These are phyloP conservation scores for Rhopalosiphum nymphaeae DNA, from an alignment of 2,888 invertebrate genomes.

Conservation along the genomic window DNA sequence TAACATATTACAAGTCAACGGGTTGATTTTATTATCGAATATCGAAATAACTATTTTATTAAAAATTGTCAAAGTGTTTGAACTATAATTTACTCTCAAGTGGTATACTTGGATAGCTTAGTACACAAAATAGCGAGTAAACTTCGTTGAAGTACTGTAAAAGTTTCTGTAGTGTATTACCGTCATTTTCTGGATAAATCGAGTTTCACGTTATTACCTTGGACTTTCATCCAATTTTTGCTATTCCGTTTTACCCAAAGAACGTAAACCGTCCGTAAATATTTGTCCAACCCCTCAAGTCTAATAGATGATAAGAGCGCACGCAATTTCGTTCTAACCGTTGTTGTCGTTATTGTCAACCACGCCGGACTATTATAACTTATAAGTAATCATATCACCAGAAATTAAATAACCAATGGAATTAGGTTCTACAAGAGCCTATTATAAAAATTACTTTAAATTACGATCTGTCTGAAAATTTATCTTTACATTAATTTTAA, in stretches of 20 bases:
- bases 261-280: constrained; percentile 50
- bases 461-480: background rate
- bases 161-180: constrained; percentile 31
- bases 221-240: constrained; percentile 34
- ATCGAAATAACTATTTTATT: background rate
- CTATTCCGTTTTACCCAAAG: constrained; percentile 22
- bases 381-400: constrained; percentile 1
- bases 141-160: constrained; percentile 9
- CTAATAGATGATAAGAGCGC: constrained; percentile 27
- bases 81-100: constrained; percentile 13
- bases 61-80: constrained; percentile 38
- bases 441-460: background rate
- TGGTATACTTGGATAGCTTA: constrained; percentile 19
- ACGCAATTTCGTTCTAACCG: background rate
- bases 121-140: background rate
- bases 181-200: constrained; percentile 33
- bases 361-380: background rate
- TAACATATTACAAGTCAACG: background rate
- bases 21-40: constrained; percentile 9
- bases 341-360: background rate
- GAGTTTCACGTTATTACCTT: constrained; percentile 44
- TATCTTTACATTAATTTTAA: background rate
- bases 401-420: background rate
- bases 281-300: constrained; percentile 49
- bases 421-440: background rate